phyloP scores from a whole-genome alignment of 35 echinoderm and acorn worm genomes.

The Apostichopus parvimensis region DNA sequence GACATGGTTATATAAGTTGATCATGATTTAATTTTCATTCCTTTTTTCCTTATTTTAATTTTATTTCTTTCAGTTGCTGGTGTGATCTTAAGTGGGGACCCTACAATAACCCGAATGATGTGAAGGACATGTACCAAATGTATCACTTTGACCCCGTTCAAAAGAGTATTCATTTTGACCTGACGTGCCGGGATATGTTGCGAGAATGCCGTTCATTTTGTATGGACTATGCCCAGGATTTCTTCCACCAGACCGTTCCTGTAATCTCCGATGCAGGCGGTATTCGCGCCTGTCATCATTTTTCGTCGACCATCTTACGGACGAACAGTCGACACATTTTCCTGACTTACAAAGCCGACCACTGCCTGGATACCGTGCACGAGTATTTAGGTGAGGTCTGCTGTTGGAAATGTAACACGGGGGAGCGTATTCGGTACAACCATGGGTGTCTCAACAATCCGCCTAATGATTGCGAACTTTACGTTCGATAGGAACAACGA shows the following conservation, averaged over 20 bases:
- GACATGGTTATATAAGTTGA: too few species aligned
- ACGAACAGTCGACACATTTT: constrained; percentile 24
- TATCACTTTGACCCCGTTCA: constrained; percentile 36
- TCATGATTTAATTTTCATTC: too few species aligned
- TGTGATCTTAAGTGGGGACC: constrained; percentile 50
- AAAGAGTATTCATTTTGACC: constrained; percentile 31
- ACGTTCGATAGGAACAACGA: neutral
- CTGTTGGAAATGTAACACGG: constrained; percentile 30
- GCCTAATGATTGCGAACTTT: neutral
- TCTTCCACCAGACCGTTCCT: constrained; percentile 25
- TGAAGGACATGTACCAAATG: constrained; percentile 12
- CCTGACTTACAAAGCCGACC: constrained; percentile 33
- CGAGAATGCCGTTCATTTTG: constrained; percentile 9
- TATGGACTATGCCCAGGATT: neutral
- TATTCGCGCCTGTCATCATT: constrained; percentile 31
- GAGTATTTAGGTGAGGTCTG: constrained; percentile 38
- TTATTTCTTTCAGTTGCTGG: neutral
- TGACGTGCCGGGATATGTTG: neutral
- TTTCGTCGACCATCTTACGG: constrained; percentile 5
- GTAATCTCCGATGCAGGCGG: constrained; percentile 5
- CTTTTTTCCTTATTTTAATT: too few species aligned
- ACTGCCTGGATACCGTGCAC: constrained; percentile 27
- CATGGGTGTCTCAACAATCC: constrained; percentile 31
- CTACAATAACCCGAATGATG: constrained; percentile 31
- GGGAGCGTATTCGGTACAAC: constrained; percentile 3